Base-by-base conservation (phyloP, 1,140 invertebrate species). In the Habropoda laboriosa region DNA sequence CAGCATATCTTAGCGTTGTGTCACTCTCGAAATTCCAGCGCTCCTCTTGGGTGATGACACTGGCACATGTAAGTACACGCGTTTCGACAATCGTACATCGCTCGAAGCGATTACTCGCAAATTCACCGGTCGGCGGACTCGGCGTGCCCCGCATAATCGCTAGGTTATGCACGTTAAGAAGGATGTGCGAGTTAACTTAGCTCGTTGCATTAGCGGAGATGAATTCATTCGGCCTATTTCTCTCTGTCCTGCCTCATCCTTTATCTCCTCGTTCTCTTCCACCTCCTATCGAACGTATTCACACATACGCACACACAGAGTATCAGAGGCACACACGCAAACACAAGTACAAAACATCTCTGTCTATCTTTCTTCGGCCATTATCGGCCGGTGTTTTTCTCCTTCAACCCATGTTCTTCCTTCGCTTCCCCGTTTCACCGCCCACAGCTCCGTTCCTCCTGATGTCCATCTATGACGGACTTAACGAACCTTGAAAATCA, bases 151-250 rank as follows among this genome's bases (percentile, higher is more conserved):
- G 75, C 80, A 88, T 87, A 88, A 89, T 89, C 86, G 84, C 86
- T 73, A 89, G 80, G 86, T 85, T 89, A 86, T 89, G 85, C 85
- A 89, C 89, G 91, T 91, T 92, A 91, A 92, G 91, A 92, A 92
- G 92, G 92, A 93, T 92, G 91, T 92, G 81, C 92, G 91, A 92
- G 92, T 92, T 92, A 91, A 91, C 88, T 91, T 88, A 88, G 87
- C 86, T 89, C 85, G 89, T 91, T 91, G 89, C 90, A 91, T 92
- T 92, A 92, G 77, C 82, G 76, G 89, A 91, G 91, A 92, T 92
- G 91, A 93, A 91, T 91, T 93, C 91, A 91, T 92, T 91, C 90
- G 80, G 84, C 67, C 72, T 85, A 76, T 82, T 78, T 86, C 73
- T 70, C 82, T 77, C 80, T 74, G 58, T 45, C 47, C 64, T 60